phyloP scores from a whole-genome alignment of 2,113 vertebrate species.

The Malaclemys terrapin region DNA sequence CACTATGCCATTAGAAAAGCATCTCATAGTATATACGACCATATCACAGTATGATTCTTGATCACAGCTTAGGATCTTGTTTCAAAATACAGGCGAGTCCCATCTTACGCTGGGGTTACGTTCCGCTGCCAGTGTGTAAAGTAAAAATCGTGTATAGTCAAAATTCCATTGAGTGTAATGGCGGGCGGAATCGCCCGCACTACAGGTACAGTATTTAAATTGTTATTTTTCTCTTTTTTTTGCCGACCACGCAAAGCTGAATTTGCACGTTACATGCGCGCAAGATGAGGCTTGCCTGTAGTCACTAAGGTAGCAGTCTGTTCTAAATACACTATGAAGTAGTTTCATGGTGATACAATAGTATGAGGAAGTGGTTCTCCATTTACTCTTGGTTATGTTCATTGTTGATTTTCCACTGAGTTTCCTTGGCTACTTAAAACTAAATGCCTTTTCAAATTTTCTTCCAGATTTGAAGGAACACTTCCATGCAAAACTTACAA shows the following conservation, averaged over 20 bases:
- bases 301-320: not conserved
- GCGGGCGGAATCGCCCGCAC: no score
- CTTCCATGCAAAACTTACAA: not conserved
- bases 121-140: no score
- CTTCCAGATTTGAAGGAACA: not conserved
- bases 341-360: not conserved
- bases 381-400: not conserved
- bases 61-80: not conserved
- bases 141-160: no score
- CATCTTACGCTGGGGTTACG: no score
- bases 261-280: no score
- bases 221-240: no score
- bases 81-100: not conserved
- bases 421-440: not conserved
- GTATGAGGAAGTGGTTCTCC: rapidly evolving
- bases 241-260: no score
- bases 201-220: no score
- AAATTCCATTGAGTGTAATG: no score
- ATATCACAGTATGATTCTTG: rapidly evolving
- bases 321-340: not conserved
- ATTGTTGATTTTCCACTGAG: not conserved
- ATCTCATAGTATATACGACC: not conserved
- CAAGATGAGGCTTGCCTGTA: not conserved
- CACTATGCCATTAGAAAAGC: not conserved
- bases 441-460: not conserved